Base-by-base conservation (phyloP, 1,140 invertebrate genomes). In the Orussus abietinus region DNA sequence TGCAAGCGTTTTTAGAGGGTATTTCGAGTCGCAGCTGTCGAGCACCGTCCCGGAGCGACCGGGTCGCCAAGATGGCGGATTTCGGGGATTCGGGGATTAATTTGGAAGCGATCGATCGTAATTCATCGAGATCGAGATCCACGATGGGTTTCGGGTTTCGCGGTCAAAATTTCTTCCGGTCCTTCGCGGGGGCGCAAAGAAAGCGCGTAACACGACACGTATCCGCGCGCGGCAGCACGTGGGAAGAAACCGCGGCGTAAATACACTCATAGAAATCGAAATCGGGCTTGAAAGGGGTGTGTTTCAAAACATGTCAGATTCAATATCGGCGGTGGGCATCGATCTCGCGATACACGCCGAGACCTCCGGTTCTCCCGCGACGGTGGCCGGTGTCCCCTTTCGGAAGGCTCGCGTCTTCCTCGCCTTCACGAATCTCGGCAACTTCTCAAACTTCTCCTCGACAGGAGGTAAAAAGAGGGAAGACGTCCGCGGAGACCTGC, bases 241-340 rank as follows among this genome's bases (percentile, higher is more conserved):
- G 67, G 62, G 65, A 73, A 73, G 62, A 69, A 66, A 66, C 53
- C 51, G 49, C 35, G 47, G 41, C 45, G 28, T 61, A 66, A 66
- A 61, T 60, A 55, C 43, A 56, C 55, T 64, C 62, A 61, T 68
- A 67, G 66, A 73, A 73, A 72, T 63, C 57, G 53, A 63, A 62
- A 65, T 64, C 53, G 45, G 35, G 45, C 14, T 45, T 64, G 55
- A 66, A 70, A 71, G 57, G 59, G 60, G 57, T 69, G 55, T 66
- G 68, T 73, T 71, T 72, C 59, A 73, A 72, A 73, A 73, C 69
- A 73, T 72, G 70, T 72, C 70, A 73, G 55, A 45, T 65, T 59
- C 59, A 71, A 73, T 73, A 72, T 70, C 49, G 59, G 56, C 57
- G 42, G 21, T 54, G 56, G 36, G 48, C 59, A 70, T 72, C 68